Percentiles rank a stretch among this genome's conserved stretches.
Evolutionary conservation across 2,888 invertebrate species (phyloP).

Genomic region (Rhagophthalmus giganteus): DNA sequence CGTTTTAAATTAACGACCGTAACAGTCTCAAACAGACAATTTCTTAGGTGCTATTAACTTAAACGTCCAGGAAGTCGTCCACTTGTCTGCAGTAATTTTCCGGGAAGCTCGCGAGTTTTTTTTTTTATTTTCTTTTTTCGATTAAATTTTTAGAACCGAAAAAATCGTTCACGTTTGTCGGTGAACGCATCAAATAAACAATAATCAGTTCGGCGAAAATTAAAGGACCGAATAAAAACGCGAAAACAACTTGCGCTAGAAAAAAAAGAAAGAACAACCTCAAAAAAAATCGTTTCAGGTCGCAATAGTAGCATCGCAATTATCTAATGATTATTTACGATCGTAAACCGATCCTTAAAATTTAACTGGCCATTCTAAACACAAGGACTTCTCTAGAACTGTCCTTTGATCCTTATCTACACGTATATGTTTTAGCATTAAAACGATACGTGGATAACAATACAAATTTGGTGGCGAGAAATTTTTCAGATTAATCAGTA

Average conservation of each 20-base stretch:
- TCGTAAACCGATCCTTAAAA: background rate
- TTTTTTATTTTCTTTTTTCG: background rate
- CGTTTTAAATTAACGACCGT: background rate
- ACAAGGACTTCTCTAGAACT: slow-evolving; percentile 1
- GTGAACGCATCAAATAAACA: too few relatives aligned
- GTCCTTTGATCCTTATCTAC: slow-evolving; percentile 2
- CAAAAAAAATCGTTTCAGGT: background rate
- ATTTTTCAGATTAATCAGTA: too few relatives aligned
- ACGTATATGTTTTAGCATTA: too few relatives aligned
- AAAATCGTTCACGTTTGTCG: too few relatives aligned
- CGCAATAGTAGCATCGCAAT: background rate
- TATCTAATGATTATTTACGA: background rate
- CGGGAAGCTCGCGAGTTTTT: background rate
- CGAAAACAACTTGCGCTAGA: too few relatives aligned
- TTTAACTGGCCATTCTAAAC: background rate
- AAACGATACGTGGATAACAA: slow-evolving; percentile 8
- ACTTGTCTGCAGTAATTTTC: slow-evolving; percentile 1
- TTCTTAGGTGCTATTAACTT: slow-evolving; percentile 2
- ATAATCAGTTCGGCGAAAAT: too few relatives aligned
- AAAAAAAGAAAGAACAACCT: background rate
- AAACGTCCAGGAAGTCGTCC: slow-evolving; percentile 1
- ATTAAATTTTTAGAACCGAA: background rate
- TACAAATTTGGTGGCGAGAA: background rate
- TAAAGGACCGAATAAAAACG: too few relatives aligned
- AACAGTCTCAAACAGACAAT: background rate